Conservation (phyloP, 2,888 invertebrate genomes). For the Agrotis puta region DNA sequence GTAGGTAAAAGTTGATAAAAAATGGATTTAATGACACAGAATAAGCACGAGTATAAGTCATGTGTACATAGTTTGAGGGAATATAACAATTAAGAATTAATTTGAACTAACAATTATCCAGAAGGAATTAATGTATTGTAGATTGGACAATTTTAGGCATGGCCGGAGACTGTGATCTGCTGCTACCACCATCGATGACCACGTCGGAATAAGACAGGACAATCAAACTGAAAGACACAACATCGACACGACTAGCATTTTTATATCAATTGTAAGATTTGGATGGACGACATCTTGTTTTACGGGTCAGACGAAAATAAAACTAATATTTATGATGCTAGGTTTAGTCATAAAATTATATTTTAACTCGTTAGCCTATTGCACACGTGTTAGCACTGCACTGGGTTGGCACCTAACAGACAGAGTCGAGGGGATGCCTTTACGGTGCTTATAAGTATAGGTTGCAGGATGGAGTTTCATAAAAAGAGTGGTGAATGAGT, state of each 20-base stretch:
- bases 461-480: not conserved
- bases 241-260: slow-evolving; percentile 44
- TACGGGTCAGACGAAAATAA: slow-evolving; percentile 53
- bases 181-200: slow-evolving; percentile 53
- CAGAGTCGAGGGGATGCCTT: not conserved
- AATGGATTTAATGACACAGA: slow-evolving; percentile 63
- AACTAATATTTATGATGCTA: slow-evolving; percentile 59
- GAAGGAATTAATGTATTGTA: slow-evolving; percentile 63
- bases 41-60: slow-evolving; percentile 27
- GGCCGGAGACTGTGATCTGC: slow-evolving; percentile 67
- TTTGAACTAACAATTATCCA: slow-evolving; percentile 31
- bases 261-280: slow-evolving; percentile 51
- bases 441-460: not conserved
- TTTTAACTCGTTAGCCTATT: slow-evolving; percentile 40
- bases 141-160: slow-evolving; percentile 69
- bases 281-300: slow-evolving; percentile 38
- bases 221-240: slow-evolving; percentile 50
- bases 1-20: slow-evolving; percentile 18
- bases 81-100: slow-evolving; percentile 11
- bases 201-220: slow-evolving; percentile 55
- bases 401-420: not conserved
- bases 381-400: not conserved
- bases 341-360: slow-evolving; percentile 56
- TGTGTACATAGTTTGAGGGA: slow-evolving; percentile 35
- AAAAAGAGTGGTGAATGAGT: not conserved